A percentile compares a stretch with the other conserved stretches of the same genome.
Conservation (phyloP, 2,888 invertebrate genomes). For the Drosophila nigricruria region DNA sequence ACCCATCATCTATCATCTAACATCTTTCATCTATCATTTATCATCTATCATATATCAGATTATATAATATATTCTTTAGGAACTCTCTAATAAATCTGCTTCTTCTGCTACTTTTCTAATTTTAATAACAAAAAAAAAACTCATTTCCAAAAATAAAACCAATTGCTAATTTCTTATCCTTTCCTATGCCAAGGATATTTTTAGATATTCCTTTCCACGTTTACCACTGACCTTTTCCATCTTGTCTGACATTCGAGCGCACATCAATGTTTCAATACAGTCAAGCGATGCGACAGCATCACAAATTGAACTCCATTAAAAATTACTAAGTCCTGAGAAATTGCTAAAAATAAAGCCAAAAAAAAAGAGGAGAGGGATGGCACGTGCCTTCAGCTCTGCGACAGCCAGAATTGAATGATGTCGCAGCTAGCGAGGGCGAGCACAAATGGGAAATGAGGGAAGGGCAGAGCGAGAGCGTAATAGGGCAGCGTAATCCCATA, state of each 20-base stretch:
- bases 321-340: constrained; percentile 32
- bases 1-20: not conserved
- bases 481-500: constrained; percentile 17
- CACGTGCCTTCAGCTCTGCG: constrained; percentile 41
- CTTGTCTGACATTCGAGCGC: constrained; percentile 14
- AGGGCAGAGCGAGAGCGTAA: not conserved
- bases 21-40: not conserved
- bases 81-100: not conserved
- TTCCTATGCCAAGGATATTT: not conserved
- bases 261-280: constrained; percentile 36
- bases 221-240: constrained; percentile 5
- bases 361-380: constrained; percentile 14
- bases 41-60: not conserved
- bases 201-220: not conserved
- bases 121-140: not conserved
- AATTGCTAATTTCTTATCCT: not conserved
- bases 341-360: constrained; percentile 57
- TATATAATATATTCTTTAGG: not conserved
- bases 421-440: not conserved
- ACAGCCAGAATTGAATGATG: constrained; percentile 32
- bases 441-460: not conserved
- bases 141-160: not conserved
- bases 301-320: constrained; percentile 55
- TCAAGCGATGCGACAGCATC: constrained; percentile 42
- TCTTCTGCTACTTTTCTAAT: not conserved